These are phyloP conservation scores for Pterophyllum scalare DNA, from an alignment of 2,113 vertebrate genomes.

Conservation along the genomic window DNA sequence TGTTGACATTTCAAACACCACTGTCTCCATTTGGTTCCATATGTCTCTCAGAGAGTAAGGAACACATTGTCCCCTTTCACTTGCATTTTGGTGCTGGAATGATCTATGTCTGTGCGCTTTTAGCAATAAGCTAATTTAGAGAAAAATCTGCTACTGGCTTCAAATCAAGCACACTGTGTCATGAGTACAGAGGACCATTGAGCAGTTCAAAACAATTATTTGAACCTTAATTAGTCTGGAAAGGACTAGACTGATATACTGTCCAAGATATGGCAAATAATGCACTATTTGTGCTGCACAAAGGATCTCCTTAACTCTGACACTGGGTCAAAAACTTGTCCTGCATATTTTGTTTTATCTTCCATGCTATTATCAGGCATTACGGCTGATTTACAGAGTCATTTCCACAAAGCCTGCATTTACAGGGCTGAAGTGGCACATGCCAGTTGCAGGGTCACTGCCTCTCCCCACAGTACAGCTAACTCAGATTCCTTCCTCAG, in stretches of 20 bases:
- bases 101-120: conserved; percentile 6
- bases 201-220: conserved; percentile 44
- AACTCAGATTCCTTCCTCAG: conserved; percentile 64
- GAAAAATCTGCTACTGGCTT: conserved; percentile 26
- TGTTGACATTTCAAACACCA: conserved; percentile 25
- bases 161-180: conserved; percentile 26
- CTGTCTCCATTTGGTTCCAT: conserved; percentile 16
- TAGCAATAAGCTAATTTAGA: conserved; percentile 7
- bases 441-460: conserved; percentile 73
- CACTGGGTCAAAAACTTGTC: conserved; percentile 51
- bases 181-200: conserved; percentile 52
- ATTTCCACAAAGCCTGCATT: conserved; percentile 74
- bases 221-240: conserved; percentile 59
- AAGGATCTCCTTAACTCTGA: conserved; percentile 57
- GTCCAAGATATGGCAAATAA: conserved; percentile 56
- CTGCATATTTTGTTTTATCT: conserved; percentile 71
- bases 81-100: conserved; percentile 4
- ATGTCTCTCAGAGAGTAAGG: background rate
- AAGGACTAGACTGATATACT: conserved; percentile 35
- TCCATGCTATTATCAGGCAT: conserved; percentile 64
- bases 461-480: conserved; percentile 58
- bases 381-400: conserved; percentile 64
- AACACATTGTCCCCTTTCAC: background rate
- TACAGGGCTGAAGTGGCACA: conserved; percentile 69
- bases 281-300: conserved; percentile 46